phyloP scores from a whole-genome alignment of 2,797 vertebrate species.

The Siniperca obscura region DNA sequence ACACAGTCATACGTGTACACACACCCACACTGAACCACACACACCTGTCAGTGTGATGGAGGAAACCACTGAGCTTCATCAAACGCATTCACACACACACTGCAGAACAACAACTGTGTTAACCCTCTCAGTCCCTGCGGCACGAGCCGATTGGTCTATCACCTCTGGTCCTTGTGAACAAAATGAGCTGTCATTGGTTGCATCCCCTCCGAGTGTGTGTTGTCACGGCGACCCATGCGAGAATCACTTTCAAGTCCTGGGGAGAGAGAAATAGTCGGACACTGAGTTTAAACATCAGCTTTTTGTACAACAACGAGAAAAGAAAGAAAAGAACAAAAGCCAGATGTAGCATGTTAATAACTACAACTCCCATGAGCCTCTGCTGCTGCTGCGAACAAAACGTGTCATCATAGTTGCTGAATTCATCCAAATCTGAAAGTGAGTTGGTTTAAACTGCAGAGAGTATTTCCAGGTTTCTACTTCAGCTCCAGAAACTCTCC shows the following conservation, averaged over 20 bases:
- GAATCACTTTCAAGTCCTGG: too few species aligned
- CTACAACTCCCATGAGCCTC: not conserved
- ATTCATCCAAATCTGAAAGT: not conserved
- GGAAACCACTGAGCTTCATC: conserved; percentile 35
- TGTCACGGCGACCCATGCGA: too few species aligned
- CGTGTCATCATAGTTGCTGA: too few species aligned
- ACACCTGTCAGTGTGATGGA: conserved; percentile 44
- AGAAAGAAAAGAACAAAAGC: too few species aligned
- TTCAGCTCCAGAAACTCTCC: not conserved
- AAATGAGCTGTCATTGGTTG: too few species aligned
- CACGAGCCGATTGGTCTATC: not conserved
- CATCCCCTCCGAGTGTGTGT: too few species aligned
- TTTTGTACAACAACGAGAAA: too few species aligned
- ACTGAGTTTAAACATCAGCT: too few species aligned
- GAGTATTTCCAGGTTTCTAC: not conserved
- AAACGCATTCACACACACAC: not conserved
- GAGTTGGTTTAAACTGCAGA: too few species aligned
- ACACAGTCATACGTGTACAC: not conserved
- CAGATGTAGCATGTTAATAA: not conserved
- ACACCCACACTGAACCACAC: conserved; percentile 32
- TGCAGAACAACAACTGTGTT: not conserved
- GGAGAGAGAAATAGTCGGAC: too few species aligned
- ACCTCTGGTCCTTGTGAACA: too few species aligned
- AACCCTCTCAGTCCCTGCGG: not conserved
- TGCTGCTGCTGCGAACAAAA: not conserved